Evolutionary conservation across 2,113 vertebrate genomes (phyloP).

Genomic region (Phainopepla nitens): DNA sequence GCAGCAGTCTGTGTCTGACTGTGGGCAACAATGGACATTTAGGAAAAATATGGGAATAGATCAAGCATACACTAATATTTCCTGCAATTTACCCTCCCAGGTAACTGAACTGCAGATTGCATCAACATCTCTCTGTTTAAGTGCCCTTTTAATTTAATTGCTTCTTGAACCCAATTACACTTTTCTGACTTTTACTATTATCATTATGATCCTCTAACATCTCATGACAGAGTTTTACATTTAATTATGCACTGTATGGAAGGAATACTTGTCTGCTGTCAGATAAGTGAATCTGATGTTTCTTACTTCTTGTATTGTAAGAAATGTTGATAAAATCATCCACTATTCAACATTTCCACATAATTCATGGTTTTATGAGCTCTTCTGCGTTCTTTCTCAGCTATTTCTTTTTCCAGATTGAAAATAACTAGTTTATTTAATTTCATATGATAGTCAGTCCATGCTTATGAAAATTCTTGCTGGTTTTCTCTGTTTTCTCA

Average conservation of each 20-base stretch:
- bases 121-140: background rate
- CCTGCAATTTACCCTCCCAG: background rate
- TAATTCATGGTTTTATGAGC: background rate
- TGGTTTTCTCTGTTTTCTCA: background rate
- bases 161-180: background rate
- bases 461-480: background rate
- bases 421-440: background rate
- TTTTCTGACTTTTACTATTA: background rate
- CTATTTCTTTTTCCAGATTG: background rate
- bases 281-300: background rate
- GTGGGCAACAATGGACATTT: background rate
- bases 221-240: constrained; percentile 25
- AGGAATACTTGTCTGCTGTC: background rate
- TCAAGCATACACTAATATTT: background rate
- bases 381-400: background rate
- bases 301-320: background rate
- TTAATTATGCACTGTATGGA: constrained; percentile 3
- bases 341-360: background rate
- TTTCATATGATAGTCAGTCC: background rate
- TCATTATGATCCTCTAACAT: background rate
- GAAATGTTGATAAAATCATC: background rate
- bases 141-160: constrained; percentile 1
- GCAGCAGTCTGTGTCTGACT: background rate
- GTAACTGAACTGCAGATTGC: background rate
- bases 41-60: background rate